Evolutionary conservation across 2,113 vertebrate genomes (phyloP).

Genomic region (Mellivora capensis): DNA sequence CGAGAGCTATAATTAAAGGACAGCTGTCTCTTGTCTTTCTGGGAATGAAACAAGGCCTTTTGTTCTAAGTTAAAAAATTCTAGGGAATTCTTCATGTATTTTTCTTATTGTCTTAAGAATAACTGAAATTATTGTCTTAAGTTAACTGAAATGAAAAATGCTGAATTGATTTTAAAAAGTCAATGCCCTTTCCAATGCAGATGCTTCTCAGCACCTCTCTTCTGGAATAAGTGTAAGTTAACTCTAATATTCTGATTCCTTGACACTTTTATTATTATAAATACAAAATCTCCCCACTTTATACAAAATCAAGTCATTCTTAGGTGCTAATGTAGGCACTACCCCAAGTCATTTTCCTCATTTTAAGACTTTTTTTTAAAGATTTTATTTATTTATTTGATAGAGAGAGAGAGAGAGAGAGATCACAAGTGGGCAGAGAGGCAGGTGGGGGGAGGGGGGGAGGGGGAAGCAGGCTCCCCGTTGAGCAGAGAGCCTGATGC

Average conservation of each 20-base stretch:
- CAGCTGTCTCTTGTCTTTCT: slow-evolving; percentile 10
- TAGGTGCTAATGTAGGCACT: background rate
- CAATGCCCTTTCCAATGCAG: background rate
- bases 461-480: too few relatives aligned
- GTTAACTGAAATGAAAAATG: background rate
- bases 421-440: too few relatives aligned
- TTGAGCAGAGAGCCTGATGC: too few relatives aligned
- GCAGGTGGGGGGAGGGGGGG: rapidly evolving
- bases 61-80: slow-evolving; percentile 18
- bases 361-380: background rate
- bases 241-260: background rate
- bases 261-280: background rate
- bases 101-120: background rate
- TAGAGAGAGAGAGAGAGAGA: too few relatives aligned
- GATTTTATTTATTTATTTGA: too few relatives aligned
- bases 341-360: background rate
- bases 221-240: background rate
- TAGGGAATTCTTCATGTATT: background rate
- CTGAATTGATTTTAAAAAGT: background rate
- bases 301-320: background rate
- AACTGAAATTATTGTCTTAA: background rate
- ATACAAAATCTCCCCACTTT: background rate
- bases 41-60: background rate
- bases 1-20: background rate
- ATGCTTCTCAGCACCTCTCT: background rate